phyloP scores from a whole-genome alignment of 1,140 invertebrate genomes.

The Orussus abietinus region DNA sequence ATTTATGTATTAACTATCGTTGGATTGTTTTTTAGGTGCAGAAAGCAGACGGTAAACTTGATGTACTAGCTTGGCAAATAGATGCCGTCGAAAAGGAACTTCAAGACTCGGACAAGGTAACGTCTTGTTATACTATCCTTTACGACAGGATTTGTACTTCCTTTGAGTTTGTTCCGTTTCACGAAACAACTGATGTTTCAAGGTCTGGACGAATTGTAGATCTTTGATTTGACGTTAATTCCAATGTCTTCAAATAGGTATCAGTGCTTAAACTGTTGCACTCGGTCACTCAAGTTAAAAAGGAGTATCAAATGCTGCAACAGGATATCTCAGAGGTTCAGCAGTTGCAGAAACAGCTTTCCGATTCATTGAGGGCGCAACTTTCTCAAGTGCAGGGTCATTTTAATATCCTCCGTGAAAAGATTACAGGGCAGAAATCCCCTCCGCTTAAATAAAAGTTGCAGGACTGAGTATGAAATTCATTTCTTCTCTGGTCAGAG shows the following conservation, averaged over 20 bases:
- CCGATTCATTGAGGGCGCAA: conserved; percentile 52
- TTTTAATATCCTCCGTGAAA: conserved; percentile 45
- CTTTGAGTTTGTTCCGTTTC: conserved; percentile 13
- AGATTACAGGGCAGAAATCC: conserved; percentile 40
- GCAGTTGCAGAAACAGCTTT: conserved; percentile 58
- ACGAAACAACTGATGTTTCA: not conserved
- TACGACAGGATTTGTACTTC: too few species aligned
- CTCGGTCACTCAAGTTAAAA: conserved; percentile 57
- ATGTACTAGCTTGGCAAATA: conserved; percentile 50
- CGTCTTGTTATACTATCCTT: conserved; percentile 1
- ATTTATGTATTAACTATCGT: conserved; percentile 3
- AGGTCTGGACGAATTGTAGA: too few species aligned
- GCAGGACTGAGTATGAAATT: not conserved
- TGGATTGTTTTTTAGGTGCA: conserved; percentile 33
- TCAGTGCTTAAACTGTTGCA: conserved; percentile 56
- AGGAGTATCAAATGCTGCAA: conserved; percentile 57
- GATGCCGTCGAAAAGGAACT: conserved; percentile 51
- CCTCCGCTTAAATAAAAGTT: conserved; percentile 35
- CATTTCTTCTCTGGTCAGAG: too few species aligned
- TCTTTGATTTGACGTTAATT: not conserved
- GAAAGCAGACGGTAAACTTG: conserved; percentile 46
- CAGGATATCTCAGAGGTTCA: conserved; percentile 59
- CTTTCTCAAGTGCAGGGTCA: conserved; percentile 48
- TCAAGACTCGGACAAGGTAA: conserved; percentile 43
- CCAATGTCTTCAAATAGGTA: conserved; percentile 32